Base-by-base conservation (phyloP, 2,113 vertebrate species). In the Perca schrenkii region DNA sequence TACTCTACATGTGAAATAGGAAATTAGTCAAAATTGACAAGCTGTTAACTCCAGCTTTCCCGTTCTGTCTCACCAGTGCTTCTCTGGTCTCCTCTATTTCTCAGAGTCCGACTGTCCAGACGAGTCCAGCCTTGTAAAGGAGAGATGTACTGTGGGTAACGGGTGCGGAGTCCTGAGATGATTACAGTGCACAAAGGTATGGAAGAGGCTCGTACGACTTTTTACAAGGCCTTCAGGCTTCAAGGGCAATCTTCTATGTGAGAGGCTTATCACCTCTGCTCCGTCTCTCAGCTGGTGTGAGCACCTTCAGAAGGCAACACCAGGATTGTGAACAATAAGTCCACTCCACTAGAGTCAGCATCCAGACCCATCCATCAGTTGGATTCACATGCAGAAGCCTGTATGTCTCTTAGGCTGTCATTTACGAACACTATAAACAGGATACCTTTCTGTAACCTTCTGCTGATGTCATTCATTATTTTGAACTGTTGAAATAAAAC, bases 161-260 rank as follows among this genome's bases (percentile, higher is more conserved):
- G 77, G 58, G 46, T 72, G 57, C 46, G 46, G 54, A 79, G 28
- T n/a, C 49, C 58, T 63, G 62, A 65, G 72, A 86, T 90, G 75
- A 94, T 93, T 92, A 89, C 85, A 92, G 73, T 90, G 84, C 65
- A 83, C 60, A 52, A 84, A 74, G 57, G 84, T 84, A 88, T 83
- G 87, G 86, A 88, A 89, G 82, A 78, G 57, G 64, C 80, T 80
- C 79, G 82, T 80, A 66, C 10, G 36, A 40, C 54, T 80, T 69
- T 94, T 91, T 78, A 91, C 85, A 86, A 87, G 89, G 70, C 80
- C 80, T 28, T 68, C 21, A 3, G 85, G 84, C 72, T 72, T 71
- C 16, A 49, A 62, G 76, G 74, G 60, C 46, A 57, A 28, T 54
- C 50, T 80, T 82, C 68, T 74, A 50, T 74, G 58, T 74, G 46